These are phyloP conservation scores for Taeniopygia guttata DNA, from an alignment of 2,797 vertebrate species.

Conservation along the genomic window DNA sequence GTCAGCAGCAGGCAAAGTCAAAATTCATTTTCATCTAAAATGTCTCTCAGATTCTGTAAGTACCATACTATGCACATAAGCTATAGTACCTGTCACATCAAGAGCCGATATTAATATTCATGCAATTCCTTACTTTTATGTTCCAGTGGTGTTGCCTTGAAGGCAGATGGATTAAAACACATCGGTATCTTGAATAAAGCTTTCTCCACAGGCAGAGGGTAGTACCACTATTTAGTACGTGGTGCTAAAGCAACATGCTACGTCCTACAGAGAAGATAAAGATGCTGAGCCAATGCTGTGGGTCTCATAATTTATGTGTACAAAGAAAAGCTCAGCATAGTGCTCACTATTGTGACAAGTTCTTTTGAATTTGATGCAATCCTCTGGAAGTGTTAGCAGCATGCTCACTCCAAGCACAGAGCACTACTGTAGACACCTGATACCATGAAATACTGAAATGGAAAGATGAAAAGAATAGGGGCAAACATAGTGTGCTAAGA, in stretches of 20 bases:
- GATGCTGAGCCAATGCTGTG: background rate
- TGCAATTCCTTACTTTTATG: slow-evolving; percentile 3
- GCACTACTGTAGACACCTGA: background rate
- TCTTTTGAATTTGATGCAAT: background rate
- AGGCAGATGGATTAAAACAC: slow-evolving; percentile 15
- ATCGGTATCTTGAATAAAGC: background rate
- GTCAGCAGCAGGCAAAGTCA: slow-evolving; percentile 10
- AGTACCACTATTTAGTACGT: background rate
- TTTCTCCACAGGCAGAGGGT: background rate
- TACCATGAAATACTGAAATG: background rate
- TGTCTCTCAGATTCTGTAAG: background rate
- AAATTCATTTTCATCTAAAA: slow-evolving; percentile 27
- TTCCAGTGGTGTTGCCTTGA: background rate
- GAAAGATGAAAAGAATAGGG: background rate
- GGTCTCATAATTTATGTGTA: background rate
- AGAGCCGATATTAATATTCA: slow-evolving; percentile 39
- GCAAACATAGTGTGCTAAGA: accelerated
- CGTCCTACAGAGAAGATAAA: background rate
- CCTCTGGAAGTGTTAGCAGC: background rate
- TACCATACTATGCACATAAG: background rate
- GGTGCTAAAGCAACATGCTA: background rate
- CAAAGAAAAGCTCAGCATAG: background rate
- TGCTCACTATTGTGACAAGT: background rate
- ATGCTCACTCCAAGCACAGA: background rate
- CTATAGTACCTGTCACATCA: background rate